phyloP scores from a whole-genome alignment of 2,113 vertebrate species.

The Prionailurus viverrinus region DNA sequence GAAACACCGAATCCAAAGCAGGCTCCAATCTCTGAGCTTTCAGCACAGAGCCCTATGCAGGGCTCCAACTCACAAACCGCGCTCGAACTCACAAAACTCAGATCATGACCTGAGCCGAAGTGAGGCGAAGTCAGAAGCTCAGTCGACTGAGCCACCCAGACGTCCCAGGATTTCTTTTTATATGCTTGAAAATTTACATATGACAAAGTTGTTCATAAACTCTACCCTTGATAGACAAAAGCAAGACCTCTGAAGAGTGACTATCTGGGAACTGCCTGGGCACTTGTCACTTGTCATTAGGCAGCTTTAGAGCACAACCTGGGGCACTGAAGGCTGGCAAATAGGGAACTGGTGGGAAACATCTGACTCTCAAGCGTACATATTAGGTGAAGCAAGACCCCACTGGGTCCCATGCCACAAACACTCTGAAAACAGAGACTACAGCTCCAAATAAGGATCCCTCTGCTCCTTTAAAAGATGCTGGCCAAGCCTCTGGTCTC shows the following conservation, averaged over 20 bases:
- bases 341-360: rapidly evolving
- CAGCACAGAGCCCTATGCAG: no score
- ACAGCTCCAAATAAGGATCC: background rate
- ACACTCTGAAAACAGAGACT: background rate
- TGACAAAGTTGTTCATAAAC: background rate
- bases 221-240: background rate
- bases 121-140: no score
- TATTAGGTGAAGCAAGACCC: background rate
- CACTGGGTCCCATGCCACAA: background rate
- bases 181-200: background rate
- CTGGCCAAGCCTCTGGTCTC: background rate
- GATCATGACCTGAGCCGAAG: no score
- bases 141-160: no score
- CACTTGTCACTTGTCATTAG: background rate
- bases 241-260: background rate
- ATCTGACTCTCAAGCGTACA: background rate
- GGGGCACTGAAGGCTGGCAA: background rate
- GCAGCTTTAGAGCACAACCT: background rate
- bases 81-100: no score
- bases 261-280: background rate
- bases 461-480: background rate
- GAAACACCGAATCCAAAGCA: no score
- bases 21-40: no score
- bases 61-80: no score
- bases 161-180: background rate